Conservation (phyloP, 2,888 invertebrate species). For the Lomographa bimaculata region DNA sequence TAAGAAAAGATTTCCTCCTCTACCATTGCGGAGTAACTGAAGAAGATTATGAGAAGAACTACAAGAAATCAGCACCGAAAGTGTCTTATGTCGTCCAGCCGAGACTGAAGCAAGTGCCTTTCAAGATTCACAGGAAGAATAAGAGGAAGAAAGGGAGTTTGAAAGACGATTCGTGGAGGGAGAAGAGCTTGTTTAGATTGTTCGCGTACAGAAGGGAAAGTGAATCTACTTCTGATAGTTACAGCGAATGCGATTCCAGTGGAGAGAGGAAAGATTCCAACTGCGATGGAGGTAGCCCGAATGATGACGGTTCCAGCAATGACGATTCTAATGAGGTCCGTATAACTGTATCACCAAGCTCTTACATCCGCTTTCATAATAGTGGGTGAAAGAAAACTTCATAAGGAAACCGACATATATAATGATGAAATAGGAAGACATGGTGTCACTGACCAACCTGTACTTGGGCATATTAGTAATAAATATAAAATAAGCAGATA, state of each 20-base stretch:
- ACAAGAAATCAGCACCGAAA: slow-evolving; percentile 51
- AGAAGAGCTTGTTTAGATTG: slow-evolving; percentile 68
- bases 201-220: slow-evolving; percentile 66
- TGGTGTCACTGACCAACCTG: too few relatives aligned
- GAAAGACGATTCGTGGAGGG: slow-evolving; percentile 68
- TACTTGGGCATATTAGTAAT: too few relatives aligned
- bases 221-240: slow-evolving; percentile 73
- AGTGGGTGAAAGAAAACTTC: too few relatives aligned
- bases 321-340: slow-evolving; percentile 12
- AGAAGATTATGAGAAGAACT: slow-evolving; percentile 66
- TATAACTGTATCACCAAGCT: too few relatives aligned
- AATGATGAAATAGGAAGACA: too few relatives aligned
- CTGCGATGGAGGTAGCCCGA: slow-evolving; percentile 15
- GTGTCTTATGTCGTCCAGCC: slow-evolving; percentile 49
- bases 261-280: slow-evolving; percentile 34
- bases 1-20: slow-evolving; percentile 69
- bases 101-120: slow-evolving; percentile 71
- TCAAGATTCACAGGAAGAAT: slow-evolving; percentile 66
- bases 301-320: slow-evolving; percentile 5
- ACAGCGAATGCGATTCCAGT: slow-evolving; percentile 72
- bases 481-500: too few relatives aligned
- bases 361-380: too few relatives aligned
- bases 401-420: too few relatives aligned
- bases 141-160: slow-evolving; percentile 46
- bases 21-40: slow-evolving; percentile 70